A percentile compares a stretch with the other conserved stretches of the same genome.
phyloP scores from a whole-genome alignment of 2,888 invertebrate genomes.

The Poecilobothrus nobilitatus region DNA sequence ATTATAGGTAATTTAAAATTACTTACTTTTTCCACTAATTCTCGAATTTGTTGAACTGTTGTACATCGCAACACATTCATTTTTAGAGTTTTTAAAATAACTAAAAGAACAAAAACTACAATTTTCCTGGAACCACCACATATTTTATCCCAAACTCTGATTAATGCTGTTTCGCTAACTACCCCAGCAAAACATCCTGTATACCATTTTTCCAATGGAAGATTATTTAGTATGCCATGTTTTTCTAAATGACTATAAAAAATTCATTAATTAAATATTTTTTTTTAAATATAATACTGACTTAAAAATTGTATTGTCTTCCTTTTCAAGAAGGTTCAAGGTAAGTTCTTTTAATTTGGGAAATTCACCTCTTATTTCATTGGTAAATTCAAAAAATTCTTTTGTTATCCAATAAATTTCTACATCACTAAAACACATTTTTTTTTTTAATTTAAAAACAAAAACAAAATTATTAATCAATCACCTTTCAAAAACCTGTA shows the following conservation, averaged over 20 bases:
- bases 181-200: slow-evolving; percentile 74
- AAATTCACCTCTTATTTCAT: slow-evolving; percentile 57
- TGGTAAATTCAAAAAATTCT: slow-evolving; percentile 62
- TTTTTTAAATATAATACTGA: slow-evolving; percentile 28
- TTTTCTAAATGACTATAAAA: slow-evolving; percentile 55
- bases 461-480: not conserved
- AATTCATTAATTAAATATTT: too few relatives aligned
- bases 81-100: slow-evolving; percentile 61
- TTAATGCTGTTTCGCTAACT: slow-evolving; percentile 66
- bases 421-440: slow-evolving; percentile 48
- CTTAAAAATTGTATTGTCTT: slow-evolving; percentile 65
- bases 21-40: slow-evolving; percentile 59
- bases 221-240: slow-evolving; percentile 52
- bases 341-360: slow-evolving; percentile 59
- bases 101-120: slow-evolving; percentile 67
- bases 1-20: not conserved
- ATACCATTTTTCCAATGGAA: slow-evolving; percentile 73
- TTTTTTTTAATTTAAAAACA: too few relatives aligned
- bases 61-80: slow-evolving; percentile 57
- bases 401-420: slow-evolving; percentile 79
- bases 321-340: slow-evolving; percentile 61
- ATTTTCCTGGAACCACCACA: slow-evolving; percentile 78
- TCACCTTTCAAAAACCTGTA: slow-evolving; percentile 54
- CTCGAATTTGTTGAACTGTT: slow-evolving; percentile 51
- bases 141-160: slow-evolving; percentile 81